Conservation (phyloP, 2,888 invertebrate genomes). For the Drosophila emarginata region DNA sequence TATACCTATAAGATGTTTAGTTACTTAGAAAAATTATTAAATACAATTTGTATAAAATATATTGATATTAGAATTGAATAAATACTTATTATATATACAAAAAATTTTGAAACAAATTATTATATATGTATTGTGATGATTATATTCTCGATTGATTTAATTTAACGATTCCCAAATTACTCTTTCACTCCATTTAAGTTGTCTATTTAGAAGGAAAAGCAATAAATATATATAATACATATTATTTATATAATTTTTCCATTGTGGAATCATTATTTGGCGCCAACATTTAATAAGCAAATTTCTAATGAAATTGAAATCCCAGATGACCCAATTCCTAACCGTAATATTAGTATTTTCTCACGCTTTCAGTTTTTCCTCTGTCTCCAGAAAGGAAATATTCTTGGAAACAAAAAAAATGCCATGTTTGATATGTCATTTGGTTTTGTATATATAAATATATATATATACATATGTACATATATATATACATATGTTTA, state of each 20-base stretch:
- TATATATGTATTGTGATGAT: too few species aligned
- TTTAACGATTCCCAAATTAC: too few species aligned
- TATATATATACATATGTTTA: neutral
- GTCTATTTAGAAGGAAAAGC: neutral
- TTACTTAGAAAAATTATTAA: too few species aligned
- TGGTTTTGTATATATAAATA: slow-evolving; percentile 7
- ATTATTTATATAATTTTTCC: neutral
- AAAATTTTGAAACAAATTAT: too few species aligned
- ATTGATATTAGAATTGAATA: too few species aligned
- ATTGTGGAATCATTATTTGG: too few species aligned
- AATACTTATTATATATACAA: too few species aligned
- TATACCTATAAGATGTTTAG: too few species aligned
- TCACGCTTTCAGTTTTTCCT: slow-evolving; percentile 40
- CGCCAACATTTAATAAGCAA: neutral
- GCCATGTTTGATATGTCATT: slow-evolving; percentile 16
- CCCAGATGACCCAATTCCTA: slow-evolving; percentile 38
- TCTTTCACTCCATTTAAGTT: too few species aligned
- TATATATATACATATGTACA: slow-evolving; percentile 31
- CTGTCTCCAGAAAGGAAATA: neutral
- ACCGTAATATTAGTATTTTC: slow-evolving; percentile 28
- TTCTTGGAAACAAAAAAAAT: slow-evolving; percentile 47
- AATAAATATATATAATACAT: too few species aligned
- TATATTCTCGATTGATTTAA: too few species aligned
- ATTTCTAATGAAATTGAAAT: slow-evolving; percentile 43
- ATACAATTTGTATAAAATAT: too few species aligned